Evolutionary conservation across 2,888 invertebrate species (phyloP).

Genomic region (Lepidocyrtinus sp.): DNA sequence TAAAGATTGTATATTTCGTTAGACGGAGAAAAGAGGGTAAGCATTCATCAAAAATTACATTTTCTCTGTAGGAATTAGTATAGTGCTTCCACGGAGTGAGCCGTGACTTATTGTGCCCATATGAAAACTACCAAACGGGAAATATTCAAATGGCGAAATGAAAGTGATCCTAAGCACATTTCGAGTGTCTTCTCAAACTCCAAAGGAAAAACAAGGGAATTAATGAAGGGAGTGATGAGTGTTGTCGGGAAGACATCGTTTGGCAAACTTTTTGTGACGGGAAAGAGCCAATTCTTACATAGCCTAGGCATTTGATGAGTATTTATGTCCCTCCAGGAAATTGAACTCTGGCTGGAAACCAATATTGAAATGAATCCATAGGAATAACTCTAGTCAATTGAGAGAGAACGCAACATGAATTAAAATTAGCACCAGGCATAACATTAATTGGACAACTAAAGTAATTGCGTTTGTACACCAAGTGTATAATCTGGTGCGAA

Average conservation of each 20-base stretch:
- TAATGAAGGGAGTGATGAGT: slow-evolving; percentile 18
- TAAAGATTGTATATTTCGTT: neutral
- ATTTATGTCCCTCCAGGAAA: neutral
- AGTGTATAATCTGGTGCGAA: neutral
- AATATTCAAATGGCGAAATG: slow-evolving; percentile 3
- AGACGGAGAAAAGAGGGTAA: slow-evolving; percentile 3
- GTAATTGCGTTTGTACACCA: slow-evolving; percentile 38
- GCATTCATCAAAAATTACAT: slow-evolving; percentile 4
- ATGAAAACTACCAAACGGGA: neutral
- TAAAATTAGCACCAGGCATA: neutral
- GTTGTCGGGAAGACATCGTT: slow-evolving; percentile 5
- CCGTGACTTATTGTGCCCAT: slow-evolving; percentile 12
- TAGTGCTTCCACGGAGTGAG: neutral
- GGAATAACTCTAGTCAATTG: neutral
- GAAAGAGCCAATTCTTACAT: slow-evolving; percentile 4
- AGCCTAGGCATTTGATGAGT: neutral
- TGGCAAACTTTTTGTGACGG: slow-evolving; percentile 4
- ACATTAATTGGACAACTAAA: slow-evolving; percentile 53
- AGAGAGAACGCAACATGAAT: neutral
- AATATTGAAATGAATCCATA: neutral
- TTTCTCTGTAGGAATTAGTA: neutral
- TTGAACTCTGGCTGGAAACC: neutral
- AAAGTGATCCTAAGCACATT: slow-evolving; percentile 16
- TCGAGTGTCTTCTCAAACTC: neutral
- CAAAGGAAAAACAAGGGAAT: neutral